Evolutionary conservation across 2,888 invertebrate genomes (phyloP), one percentile per base, ranked within the genome.

Genomic region (Eilema sororculum): DNA sequence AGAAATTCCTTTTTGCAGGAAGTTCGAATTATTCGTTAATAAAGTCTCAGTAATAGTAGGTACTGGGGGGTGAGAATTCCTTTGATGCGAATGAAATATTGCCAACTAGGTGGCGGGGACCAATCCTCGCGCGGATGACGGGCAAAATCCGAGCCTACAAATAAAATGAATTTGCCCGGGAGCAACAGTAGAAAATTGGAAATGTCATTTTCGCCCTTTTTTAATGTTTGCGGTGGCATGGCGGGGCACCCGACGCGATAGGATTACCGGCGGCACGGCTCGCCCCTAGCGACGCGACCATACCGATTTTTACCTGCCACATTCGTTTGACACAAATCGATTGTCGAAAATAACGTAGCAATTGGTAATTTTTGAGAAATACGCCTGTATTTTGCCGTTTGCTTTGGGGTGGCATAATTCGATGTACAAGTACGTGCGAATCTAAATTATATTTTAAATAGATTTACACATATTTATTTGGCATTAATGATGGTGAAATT

Each of bases 171-270:
- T 93, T 91, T 90, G 89, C 89, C 94, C 90, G 89, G 89, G 86
- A 91, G 95, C 93, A 90, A 93, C 91, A 90, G 94, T 93, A 95
- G 95, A 95, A 96, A 96, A 96, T 95, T 95, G 93, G 94, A 95
- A 95, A 95, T 94, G 95, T 95, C 95, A 95, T 96, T 96, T 95
- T 95, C 93, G 93, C 91, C 90, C 90, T 86, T 95, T 95, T 95
- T 95, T 94, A 92, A 93, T 94, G 94, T 94, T 94, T 95, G 94
- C 89, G 91, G 91, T 89, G 90, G 87, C 86, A 87, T 84, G 82
- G 87, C 81, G 84, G 82, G 84, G 86, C 77, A 77, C 79, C 80
- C 81, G 84, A 75, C 87, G 86, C 89, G 91, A 90, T 90, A 90
- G 91, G 93, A 93, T 93, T 92, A 93, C 89, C 81, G 84, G 80